Conservation (phyloP, 2,888 invertebrate genomes). For the Tetragonula carbonaria region DNA sequence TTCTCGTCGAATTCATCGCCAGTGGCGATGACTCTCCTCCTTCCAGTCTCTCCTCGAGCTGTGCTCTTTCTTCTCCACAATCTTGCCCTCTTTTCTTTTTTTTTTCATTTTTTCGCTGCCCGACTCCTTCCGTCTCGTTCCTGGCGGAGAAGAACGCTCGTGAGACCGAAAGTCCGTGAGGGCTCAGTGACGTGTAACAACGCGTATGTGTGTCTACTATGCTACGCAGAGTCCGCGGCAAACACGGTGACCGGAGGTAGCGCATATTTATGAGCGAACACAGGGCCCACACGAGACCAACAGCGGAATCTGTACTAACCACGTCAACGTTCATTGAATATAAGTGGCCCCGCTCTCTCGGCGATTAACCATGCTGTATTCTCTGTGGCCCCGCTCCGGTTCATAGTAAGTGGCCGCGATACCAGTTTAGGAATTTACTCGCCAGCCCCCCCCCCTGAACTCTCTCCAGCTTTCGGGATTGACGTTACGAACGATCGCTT, state of each 20-base stretch:
- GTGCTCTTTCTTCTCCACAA: not conserved
- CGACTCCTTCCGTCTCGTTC: conserved; percentile 1
- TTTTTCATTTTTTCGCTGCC: no score
- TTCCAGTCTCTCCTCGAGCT: conserved; percentile 22
- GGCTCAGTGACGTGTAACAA: conserved; percentile 23
- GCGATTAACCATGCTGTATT: conserved; percentile 45
- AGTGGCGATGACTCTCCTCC: conserved; percentile 49
- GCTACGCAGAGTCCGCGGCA: conserved; percentile 1
- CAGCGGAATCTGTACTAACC: conserved; percentile 53
- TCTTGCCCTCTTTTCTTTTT: not conserved
- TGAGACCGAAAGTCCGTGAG: conserved; percentile 22
- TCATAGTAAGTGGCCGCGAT: conserved; percentile 4
- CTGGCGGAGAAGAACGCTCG: conserved; percentile 19
- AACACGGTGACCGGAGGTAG: conserved; percentile 37
- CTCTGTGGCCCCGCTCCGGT: conserved; percentile 24
- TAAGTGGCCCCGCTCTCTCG: conserved; percentile 46
- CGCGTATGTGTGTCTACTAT: no score
- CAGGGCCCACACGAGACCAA: conserved; percentile 42
- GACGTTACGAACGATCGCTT: not conserved
- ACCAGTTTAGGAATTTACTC: conserved; percentile 19
- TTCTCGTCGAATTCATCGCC: conserved; percentile 55
- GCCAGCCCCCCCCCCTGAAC: not conserved
- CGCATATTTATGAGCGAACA: conserved; percentile 59
- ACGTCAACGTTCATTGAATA: conserved; percentile 59
- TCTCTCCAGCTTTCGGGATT: not conserved